Conservation (phyloP, 2,113 vertebrate genomes). For the Machaerirhynchus nigripectus region DNA sequence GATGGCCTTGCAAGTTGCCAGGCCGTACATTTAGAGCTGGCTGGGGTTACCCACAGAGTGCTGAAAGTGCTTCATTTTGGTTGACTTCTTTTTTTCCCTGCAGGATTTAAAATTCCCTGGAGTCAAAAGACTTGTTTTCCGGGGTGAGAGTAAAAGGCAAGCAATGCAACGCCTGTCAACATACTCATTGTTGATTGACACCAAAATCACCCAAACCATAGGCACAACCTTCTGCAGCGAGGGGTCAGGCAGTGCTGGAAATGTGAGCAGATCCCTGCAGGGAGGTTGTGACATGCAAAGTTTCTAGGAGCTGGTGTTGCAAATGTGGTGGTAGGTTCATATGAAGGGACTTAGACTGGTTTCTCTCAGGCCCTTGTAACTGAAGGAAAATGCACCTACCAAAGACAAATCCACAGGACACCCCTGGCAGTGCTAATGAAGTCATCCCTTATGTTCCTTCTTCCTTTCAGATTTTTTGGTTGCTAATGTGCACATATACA, state of each 20-base stretch:
- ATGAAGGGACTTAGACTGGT: not conserved
- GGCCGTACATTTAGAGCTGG: not conserved
- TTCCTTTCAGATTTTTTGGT: not conserved
- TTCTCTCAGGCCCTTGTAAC: not conserved
- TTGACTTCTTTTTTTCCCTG: not conserved
- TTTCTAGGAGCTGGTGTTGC: not conserved
- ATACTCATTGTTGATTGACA: not conserved
- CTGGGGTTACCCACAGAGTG: not conserved
- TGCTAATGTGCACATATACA: not conserved
- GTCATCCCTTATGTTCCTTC: not conserved
- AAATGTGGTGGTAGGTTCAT: not conserved
- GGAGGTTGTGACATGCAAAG: not conserved
- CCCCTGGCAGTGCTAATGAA: not conserved
- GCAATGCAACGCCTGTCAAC: not conserved
- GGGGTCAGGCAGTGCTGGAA: not conserved
- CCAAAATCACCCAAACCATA: not conserved
- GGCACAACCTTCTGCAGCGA: not conserved
- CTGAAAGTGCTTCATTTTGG: not conserved
- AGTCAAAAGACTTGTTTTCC: not conserved
- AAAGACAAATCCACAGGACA: not conserved
- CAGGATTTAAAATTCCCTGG: not conserved
- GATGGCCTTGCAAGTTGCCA: not conserved
- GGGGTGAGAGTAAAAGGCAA: not conserved
- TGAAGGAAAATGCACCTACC: not conserved
- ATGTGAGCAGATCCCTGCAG: not conserved